Base-by-base conservation (phyloP, 2,888 invertebrate genomes). In the Conops quadrifasciatus region DNA sequence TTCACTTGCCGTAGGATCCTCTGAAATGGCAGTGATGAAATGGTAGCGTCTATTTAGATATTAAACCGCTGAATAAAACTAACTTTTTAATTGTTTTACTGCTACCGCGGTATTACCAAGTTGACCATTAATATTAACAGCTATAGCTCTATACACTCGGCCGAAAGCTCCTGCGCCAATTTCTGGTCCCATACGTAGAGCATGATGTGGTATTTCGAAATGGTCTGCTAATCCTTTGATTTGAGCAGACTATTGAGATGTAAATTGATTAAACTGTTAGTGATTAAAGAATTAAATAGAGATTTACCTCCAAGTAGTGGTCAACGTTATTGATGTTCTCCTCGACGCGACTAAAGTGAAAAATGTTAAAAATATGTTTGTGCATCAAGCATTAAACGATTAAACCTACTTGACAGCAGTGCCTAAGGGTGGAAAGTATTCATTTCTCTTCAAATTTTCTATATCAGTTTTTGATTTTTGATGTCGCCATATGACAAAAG, bases 121-220 rank as follows among this genome's bases (percentile, higher is more conserved):
- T 81, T 88, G 86, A 1, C 86, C 86, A 0, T 81, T 79, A 30
- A 89, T 80, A 63, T 87, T 87, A 70, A 89, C 88, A 5, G 92
- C 88, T 1, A 88, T 88, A 0, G 92, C 93, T 24, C 89, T 88
- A 79, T 90, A 92, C 0, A 94, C 94, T 59, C 88, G 87, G 0
- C 94, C 94, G 81, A 94, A 94, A 9, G 93, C 92, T 0, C 94
- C 94, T 76, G 90, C 90, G 1, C 93, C 94, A 76, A 93, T 89
- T 79, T 76, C 88, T 78, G 26, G 85, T 74, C 78, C 89, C 60
- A 85, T 78, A 7, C 74, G 78, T 7, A 85, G 74, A 9, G 81
- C 80, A n/a, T 77, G 77, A 45, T 82, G 83, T 0, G 85, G 80
- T 16, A 85, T 77, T 77, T 85, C 85, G 30, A 82, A 84, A 16